Evolutionary conservation across 2,888 invertebrate genomes (phyloP), one percentile per base, ranked within the genome.

Genomic region (Oscheius sp.): DNA sequence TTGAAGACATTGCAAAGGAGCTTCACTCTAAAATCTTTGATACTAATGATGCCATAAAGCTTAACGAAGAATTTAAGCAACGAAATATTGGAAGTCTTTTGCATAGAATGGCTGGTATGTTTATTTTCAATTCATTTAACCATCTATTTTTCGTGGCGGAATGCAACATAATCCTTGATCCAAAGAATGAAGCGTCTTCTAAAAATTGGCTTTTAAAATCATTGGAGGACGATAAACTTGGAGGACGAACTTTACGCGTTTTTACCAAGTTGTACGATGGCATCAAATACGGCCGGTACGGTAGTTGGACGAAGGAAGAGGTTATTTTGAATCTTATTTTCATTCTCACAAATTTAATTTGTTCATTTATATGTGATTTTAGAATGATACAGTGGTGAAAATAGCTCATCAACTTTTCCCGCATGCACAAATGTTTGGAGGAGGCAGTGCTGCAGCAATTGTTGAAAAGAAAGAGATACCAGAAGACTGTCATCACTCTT

Each of bases 51-150:
- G 89, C 90, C 20, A 81, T 87, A 41, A 88, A 89, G 82, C 89
- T 91, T 67, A 92, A 92, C 86, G 90, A 91, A 79, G 90, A 91
- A 87, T 93, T 91, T 88, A 89, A 93, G 79, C 87, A 89, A 67
- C 88, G 89, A 73, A 87, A 90, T 75, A 87, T 87, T 66, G 88
- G 89, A 82, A 91, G 92, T 85, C 90, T 94, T 87, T 90, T 91
- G 79, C 92, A 92, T 85, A 90, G 92, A 86, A 89, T 93, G 82
- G 93, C 94, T 89, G 93, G 89, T 89, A 36, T 33, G 63, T 45
- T 44, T 17, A 17, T 24, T n/a, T 8, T 6, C 2, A 33, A 12
- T 24, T 41, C 17, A 12, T 51, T 6, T 38, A 38, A 24, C n/a
- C 32, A 3, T 20, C n/a, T 49, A 36, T 61, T 47, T 47, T 77